A percentile compares a stretch with the other conserved stretches of the same genome.
These are phyloP conservation scores for Manduca sexta DNA, from an alignment of 1,140 invertebrate genomes.

Conservation along the genomic window DNA sequence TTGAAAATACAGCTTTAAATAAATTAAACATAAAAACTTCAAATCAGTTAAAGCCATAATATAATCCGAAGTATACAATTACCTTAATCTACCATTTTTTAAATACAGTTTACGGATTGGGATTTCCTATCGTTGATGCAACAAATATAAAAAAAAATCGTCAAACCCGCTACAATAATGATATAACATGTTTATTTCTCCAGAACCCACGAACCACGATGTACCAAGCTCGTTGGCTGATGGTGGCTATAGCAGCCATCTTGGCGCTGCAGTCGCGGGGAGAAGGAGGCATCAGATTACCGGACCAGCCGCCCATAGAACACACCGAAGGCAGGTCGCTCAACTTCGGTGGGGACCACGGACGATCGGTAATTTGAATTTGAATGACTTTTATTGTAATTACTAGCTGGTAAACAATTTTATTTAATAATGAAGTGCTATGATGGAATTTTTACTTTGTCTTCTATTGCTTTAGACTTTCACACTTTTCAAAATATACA, in stretches of 20 bases:
- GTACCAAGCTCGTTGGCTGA: constrained; percentile 61
- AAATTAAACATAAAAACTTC: no score
- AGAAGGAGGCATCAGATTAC: constrained; percentile 72
- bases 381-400: not conserved
- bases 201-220: constrained; percentile 20
- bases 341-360: constrained; percentile 37
- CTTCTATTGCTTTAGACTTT: no score
- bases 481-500: no score
- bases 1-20: not conserved
- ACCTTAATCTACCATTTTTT: no score
- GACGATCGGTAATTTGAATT: constrained; percentile 42
- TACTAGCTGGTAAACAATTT: no score
- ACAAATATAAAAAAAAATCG: not conserved
- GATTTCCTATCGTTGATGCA: no score
- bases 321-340: constrained; percentile 48
- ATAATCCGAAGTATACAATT: no score
- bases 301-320: constrained; percentile 72
- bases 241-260: constrained; percentile 57
- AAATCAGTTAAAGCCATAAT: no score
- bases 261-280: constrained; percentile 70
- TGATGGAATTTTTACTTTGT: no score
- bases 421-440: no score
- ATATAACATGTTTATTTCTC: not conserved
- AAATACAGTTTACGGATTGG: no score
- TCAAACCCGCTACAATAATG: not conserved